These are phyloP conservation scores for Lasioglossum baleicum DNA, from an alignment of 1,140 invertebrate species.

Conservation along the genomic window DNA sequence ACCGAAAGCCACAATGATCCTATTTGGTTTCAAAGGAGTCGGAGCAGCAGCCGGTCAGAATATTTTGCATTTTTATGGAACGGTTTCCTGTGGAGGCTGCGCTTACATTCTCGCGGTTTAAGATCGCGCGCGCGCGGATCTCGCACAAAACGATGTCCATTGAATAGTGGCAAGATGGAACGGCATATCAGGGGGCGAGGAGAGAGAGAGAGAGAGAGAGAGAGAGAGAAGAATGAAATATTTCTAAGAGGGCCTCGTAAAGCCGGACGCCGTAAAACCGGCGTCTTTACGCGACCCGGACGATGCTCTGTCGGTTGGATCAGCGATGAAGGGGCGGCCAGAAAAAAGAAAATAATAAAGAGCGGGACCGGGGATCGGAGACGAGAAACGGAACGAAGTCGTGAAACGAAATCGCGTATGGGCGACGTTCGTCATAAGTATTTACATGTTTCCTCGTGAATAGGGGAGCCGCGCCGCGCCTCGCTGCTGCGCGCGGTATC, in stretches of 20 bases:
- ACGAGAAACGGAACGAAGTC: conserved; percentile 41
- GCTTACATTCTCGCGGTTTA: too few relatives aligned
- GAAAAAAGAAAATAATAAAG: conserved; percentile 13
- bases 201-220: not conserved
- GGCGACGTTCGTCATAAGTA: conserved; percentile 48
- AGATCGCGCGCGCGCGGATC: too few relatives aligned
- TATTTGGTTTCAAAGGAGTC: too few relatives aligned
- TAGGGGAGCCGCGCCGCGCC: not conserved
- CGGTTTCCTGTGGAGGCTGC: too few relatives aligned
- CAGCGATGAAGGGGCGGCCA: not conserved
- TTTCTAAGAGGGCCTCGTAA: conserved; percentile 68
- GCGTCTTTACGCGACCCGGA: conserved; percentile 57
- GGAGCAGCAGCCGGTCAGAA: too few relatives aligned
- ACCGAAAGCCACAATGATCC: too few relatives aligned
- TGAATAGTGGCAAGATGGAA: too few relatives aligned
- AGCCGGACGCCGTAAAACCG: conserved; percentile 69
- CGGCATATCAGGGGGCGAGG: too few relatives aligned
- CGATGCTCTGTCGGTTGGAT: conserved; percentile 1
- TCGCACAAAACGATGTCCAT: too few relatives aligned
- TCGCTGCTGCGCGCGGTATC: not conserved
- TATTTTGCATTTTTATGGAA: too few relatives aligned
- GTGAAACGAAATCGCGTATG: conserved; percentile 67
- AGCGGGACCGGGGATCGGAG: not conserved
- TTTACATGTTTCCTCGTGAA: conserved; percentile 57
- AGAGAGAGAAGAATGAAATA: conserved; percentile 51